phyloP scores from a whole-genome alignment of 1,140 invertebrate genomes.

The Drosophila littoralis region DNA sequence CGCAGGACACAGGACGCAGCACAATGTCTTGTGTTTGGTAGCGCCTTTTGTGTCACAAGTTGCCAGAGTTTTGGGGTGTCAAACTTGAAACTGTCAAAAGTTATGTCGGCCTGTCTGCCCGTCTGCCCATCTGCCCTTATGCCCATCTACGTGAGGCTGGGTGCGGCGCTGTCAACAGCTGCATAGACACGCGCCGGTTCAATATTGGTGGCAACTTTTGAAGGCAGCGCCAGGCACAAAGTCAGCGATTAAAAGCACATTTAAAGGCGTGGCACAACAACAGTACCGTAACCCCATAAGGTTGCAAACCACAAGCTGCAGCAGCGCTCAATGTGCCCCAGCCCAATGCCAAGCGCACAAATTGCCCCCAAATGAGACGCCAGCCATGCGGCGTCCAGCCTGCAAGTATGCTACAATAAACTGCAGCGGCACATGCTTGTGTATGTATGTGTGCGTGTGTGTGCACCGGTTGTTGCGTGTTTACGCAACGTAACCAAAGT shows the following conservation, averaged over 20 bases:
- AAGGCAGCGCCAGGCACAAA: constrained; percentile 34
- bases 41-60: constrained; percentile 65
- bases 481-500: constrained; percentile 82
- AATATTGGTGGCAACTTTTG: constrained; percentile 75
- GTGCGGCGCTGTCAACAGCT: constrained; percentile 68
- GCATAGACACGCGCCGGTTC: constrained; percentile 63
- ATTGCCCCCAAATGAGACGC: constrained; percentile 65
- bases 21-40: constrained; percentile 30
- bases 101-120: constrained; percentile 23
- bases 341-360: constrained; percentile 34
- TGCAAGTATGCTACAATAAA: constrained; percentile 76
- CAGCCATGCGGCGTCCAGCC: constrained; percentile 39
- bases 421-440: constrained; percentile 42
- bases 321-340: constrained; percentile 18
- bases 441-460: constrained; percentile 25
- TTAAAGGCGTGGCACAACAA: constrained; percentile 46
- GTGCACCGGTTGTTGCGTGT: constrained; percentile 72
- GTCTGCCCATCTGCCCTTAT: constrained; percentile 1
- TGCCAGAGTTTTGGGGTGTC: constrained; percentile 48
- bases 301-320: constrained; percentile 49
- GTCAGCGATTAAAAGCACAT: constrained; percentile 73
- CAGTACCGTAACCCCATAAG: background rate
- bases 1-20: constrained; percentile 11
- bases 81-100: constrained; percentile 79
- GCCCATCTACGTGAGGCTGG: constrained; percentile 49